Percentiles rank a stretch among this genome's conserved stretches.
Conservation (phyloP, 2,113 vertebrate genomes). For the Notechis scutatus region DNA sequence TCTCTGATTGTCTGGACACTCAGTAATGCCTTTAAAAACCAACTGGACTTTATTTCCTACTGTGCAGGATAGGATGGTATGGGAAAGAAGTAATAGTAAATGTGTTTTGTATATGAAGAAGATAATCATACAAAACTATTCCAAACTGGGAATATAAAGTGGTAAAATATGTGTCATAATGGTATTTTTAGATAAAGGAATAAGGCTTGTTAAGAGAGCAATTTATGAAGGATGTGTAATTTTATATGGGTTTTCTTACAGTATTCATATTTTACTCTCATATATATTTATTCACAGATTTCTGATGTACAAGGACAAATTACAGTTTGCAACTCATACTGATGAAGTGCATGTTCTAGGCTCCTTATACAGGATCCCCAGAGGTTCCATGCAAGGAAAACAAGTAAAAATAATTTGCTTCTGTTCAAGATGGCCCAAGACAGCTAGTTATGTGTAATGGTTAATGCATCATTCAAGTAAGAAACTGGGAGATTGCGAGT, state of each 20-base stretch:
- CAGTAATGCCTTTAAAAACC: slow-evolving; percentile 72
- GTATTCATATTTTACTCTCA: neutral
- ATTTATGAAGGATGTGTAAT: slow-evolving; percentile 45
- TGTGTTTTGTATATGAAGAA: slow-evolving; percentile 54
- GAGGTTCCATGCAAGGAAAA: neutral
- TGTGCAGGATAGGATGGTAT: slow-evolving; percentile 27
- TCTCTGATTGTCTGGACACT: slow-evolving; percentile 75
- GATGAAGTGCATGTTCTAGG: neutral
- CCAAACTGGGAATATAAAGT: slow-evolving; percentile 64
- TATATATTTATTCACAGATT: neutral
- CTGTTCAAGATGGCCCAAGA: neutral
- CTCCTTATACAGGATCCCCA: neutral
- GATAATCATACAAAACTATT: slow-evolving; percentile 53
- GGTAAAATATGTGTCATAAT: slow-evolving; percentile 35
- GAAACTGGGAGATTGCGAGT: neutral
- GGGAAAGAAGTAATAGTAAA: slow-evolving; percentile 40
- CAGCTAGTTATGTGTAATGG: neutral
- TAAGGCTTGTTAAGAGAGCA: slow-evolving; percentile 47
- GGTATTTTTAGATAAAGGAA: slow-evolving; percentile 53
- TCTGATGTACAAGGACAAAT: neutral
- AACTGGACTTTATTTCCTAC: slow-evolving; percentile 50
- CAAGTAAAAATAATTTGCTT: neutral
- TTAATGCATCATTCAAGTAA: neutral
- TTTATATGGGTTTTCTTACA: neutral
- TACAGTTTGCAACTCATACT: neutral